Conservation (phyloP, 2,888 invertebrate genomes). For the Scaptodrosophila latifasciaeformis region DNA sequence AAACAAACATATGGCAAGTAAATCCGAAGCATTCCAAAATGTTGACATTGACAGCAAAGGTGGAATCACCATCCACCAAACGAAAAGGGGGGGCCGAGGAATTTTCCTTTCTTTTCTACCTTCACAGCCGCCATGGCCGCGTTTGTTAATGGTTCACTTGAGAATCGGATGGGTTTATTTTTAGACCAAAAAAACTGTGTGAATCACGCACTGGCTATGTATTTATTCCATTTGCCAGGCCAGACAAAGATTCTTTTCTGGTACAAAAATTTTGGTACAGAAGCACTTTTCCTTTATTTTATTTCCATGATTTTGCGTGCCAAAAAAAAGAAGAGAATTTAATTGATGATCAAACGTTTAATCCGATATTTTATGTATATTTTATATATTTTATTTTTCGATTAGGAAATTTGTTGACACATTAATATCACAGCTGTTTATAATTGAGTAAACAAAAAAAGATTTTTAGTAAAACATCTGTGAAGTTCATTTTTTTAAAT, state of each 20-base stretch:
- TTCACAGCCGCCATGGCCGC: background rate
- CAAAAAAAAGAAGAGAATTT: no score
- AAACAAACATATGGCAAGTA: slow-evolving; percentile 29
- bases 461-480: no score
- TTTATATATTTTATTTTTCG: no score
- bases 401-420: slow-evolving; percentile 7
- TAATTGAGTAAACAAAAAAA: slow-evolving; percentile 22
- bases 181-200: slow-evolving; percentile 32
- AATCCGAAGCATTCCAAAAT: slow-evolving; percentile 28
- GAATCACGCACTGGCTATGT: slow-evolving; percentile 38
- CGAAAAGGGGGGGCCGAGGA: no score
- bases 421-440: slow-evolving; percentile 34
- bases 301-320: slow-evolving; percentile 46
- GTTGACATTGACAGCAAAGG: background rate
- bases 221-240: slow-evolving; percentile 34
- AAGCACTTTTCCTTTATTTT: slow-evolving; percentile 30
- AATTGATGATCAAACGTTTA: no score
- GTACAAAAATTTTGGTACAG: slow-evolving; percentile 23
- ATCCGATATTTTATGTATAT: no score
- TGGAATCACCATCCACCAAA: background rate
- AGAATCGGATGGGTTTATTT: slow-evolving; percentile 39
- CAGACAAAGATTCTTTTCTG: no score
- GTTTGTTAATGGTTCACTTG: slow-evolving; percentile 26
- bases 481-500: no score
- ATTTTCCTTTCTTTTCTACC: no score